A percentile compares a stretch with the other conserved stretches of the same genome.
phyloP scores from a whole-genome alignment of 1,140 invertebrate species.

The Maniola jurtina region DNA sequence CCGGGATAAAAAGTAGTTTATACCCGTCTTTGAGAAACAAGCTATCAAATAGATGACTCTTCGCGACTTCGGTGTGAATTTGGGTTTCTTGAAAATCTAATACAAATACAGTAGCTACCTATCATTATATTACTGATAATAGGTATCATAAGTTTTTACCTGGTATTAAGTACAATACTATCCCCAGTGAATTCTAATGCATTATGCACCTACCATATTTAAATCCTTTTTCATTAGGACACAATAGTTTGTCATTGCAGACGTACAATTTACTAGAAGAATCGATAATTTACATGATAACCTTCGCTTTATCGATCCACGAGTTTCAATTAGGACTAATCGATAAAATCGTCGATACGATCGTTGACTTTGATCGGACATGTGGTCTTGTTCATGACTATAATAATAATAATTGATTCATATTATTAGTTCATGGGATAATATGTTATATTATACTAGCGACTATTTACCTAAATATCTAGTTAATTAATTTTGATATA shows the following conservation, averaged over 20 bases:
- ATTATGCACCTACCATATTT: too few species aligned
- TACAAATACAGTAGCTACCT: too few species aligned
- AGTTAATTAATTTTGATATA: too few species aligned
- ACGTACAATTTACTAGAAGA: constrained; percentile 14
- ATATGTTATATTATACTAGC: too few species aligned
- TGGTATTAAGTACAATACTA: neutral
- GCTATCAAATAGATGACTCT: too few species aligned
- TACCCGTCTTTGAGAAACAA: too few species aligned
- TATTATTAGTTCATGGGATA: neutral
- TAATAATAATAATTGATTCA: neutral
- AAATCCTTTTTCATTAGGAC: constrained; percentile 4
- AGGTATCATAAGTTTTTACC: too few species aligned
- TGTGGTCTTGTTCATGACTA: neutral
- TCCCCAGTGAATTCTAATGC: neutral
- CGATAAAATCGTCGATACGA: constrained; percentile 20
- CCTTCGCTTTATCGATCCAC: constrained; percentile 36
- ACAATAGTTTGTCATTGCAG: neutral
- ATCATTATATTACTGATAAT: neutral
- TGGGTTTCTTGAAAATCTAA: too few species aligned
- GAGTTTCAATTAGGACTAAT: constrained; percentile 38
- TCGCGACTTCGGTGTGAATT: too few species aligned
- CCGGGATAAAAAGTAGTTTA: too few species aligned
- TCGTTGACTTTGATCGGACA: neutral
- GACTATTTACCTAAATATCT: too few species aligned
- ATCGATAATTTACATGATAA: constrained; percentile 33